Base-by-base conservation (phyloP, 2,113 vertebrate genomes). In the Ifrita kowaldi region DNA sequence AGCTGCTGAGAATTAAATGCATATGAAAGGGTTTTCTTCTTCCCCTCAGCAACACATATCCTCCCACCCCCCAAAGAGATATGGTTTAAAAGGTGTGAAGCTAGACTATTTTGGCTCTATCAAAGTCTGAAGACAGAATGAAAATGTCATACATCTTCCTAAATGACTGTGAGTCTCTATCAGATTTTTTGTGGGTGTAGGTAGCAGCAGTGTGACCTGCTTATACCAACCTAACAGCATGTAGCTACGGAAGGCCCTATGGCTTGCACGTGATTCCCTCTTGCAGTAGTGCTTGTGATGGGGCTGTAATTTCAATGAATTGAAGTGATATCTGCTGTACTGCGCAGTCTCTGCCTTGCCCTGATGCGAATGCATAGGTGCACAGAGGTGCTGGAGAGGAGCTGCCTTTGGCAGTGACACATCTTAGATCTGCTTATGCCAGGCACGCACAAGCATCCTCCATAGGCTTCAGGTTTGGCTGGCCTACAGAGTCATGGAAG, bases 1-100 rank as follows among this genome's bases (percentile, higher is more conserved):
- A 68, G 49, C 37, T 87, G 73, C 76, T 80, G 62, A 83, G 39
- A 87, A 91, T 84, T 76, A 84, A 68, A 81, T 63, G 49, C 19
- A 28, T 37, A 22, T 6, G 8, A 69, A 89, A 90, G 33, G 15
- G 26, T 24, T 76, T 70, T 69, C 35, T 91, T 89, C 35, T 63
- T 69, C 26, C 24, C 7, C 39, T 63, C 68, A 81, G 77, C n/a
- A 87, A 10, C 52, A 64, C 4, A 50, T 70, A 42, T 18, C 5
- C 33, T 13, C 5, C 15, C 28, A 27, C 4, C 8, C 13, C 14
- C 0, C 13, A 78, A 56, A 82, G 27, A 26, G 4, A 16, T 75
- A 24, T 11, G 35, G 26, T 33, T 90, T 76, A 75, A n/a, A 88
- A 90, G 41, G 24, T 30, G 16, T 76, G 82, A 92, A 83, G 4